A percentile compares a stretch with the other conserved stretches of the same genome.
phyloP scores from a whole-genome alignment of 2,888 invertebrate genomes.

The Drosophila neonasuta region DNA sequence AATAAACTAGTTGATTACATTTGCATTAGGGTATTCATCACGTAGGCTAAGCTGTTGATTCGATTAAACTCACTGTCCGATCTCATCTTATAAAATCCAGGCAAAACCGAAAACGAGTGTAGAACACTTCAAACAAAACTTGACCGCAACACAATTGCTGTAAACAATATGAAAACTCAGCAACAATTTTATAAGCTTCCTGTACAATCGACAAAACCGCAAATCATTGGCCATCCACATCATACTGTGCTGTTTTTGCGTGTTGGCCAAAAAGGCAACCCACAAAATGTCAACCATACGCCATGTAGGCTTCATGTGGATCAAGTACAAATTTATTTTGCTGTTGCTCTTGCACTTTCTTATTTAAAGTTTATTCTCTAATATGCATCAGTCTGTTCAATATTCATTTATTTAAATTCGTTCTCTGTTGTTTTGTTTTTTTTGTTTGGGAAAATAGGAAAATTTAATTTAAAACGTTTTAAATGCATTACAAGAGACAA shows the following conservation, averaged over 20 bases:
- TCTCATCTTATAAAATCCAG: slow-evolving; percentile 6
- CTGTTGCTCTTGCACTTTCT: neutral
- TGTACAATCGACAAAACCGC: slow-evolving; percentile 39
- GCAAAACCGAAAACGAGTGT: slow-evolving; percentile 37
- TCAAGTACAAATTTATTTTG: neutral
- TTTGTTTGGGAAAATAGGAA: too few relatives aligned
- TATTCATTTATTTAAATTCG: slow-evolving; percentile 1
- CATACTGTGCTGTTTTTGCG: slow-evolving; percentile 10
- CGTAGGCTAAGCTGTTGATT: neutral
- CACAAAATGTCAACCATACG: slow-evolving; percentile 32
- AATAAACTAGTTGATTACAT: neutral
- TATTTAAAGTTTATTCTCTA: slow-evolving; percentile 4
- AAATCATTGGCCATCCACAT: slow-evolving; percentile 38
- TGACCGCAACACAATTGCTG: slow-evolving; percentile 60
- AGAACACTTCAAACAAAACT: slow-evolving; percentile 36
- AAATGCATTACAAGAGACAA: neutral
- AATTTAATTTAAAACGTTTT: neutral
- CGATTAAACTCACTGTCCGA: slow-evolving; percentile 9
- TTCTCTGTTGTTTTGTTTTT: neutral
- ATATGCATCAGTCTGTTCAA: neutral
- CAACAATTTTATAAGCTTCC: slow-evolving; percentile 38
- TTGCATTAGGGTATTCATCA: neutral
- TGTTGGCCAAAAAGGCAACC: neutral
- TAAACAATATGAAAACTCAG: slow-evolving; percentile 50
- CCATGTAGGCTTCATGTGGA: slow-evolving; percentile 28